Conservation (phyloP, 2,888 invertebrate species). For the Anthophora plumipes region DNA sequence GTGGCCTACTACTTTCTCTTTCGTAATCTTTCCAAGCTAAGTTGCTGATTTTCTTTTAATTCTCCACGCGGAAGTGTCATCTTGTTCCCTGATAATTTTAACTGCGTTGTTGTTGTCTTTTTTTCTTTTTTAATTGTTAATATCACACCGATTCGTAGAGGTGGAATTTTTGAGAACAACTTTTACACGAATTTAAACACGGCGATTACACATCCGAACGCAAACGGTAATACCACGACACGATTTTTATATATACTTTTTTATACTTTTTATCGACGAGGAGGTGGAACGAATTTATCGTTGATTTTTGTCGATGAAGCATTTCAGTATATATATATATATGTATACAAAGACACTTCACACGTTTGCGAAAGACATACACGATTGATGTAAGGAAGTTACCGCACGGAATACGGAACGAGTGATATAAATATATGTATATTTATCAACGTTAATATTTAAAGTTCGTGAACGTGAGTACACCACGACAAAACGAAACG, state of each 20-base stretch:
- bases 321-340: slow-evolving; percentile 40
- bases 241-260: slow-evolving; percentile 64
- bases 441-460: slow-evolving; percentile 68
- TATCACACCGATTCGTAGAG: slow-evolving; percentile 9
- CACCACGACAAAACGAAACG: slow-evolving; percentile 44
- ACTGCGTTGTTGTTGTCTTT: slow-evolving; percentile 12
- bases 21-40: slow-evolving; percentile 11
- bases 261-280: slow-evolving; percentile 58
- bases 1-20: slow-evolving; percentile 42
- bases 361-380: slow-evolving; percentile 51
- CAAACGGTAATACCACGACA: slow-evolving; percentile 16
- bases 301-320: slow-evolving; percentile 53
- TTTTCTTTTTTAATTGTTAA: slow-evolving; percentile 3
- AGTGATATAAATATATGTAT: slow-evolving; percentile 59
- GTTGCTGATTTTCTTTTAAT: slow-evolving; percentile 11
- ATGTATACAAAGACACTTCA: too few relatives aligned
- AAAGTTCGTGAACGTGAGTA: slow-evolving; percentile 48
- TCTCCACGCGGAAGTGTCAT: slow-evolving; percentile 12
- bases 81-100: slow-evolving; percentile 8
- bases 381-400: slow-evolving; percentile 67
- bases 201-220: not conserved
- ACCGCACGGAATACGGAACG: slow-evolving; percentile 65
- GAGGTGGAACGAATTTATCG: slow-evolving; percentile 31
- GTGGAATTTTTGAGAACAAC: slow-evolving; percentile 26
- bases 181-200: slow-evolving; percentile 19